These are phyloP conservation scores for Gambelia wislizenii DNA, from an alignment of 2,797 vertebrate species.

Conservation along the genomic window DNA sequence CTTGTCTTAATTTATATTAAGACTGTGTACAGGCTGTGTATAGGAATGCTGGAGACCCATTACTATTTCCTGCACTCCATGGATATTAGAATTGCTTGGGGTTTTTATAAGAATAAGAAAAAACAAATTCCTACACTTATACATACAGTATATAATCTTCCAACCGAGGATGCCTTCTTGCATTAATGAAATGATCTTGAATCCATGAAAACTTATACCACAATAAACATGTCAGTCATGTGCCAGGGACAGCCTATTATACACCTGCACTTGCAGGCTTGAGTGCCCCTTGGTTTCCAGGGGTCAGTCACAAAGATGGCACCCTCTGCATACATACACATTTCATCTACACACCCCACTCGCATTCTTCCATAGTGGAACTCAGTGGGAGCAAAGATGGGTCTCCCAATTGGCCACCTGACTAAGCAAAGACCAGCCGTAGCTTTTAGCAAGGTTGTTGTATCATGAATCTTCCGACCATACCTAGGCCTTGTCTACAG, in stretches of 20 bases:
- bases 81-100: not conserved
- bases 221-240: not conserved
- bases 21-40: not conserved
- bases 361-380: not conserved
- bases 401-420: not conserved
- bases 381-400: not conserved
- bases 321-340: not conserved
- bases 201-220: not conserved
- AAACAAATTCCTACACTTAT: not conserved
- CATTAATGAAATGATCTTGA: not conserved
- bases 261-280: not conserved
- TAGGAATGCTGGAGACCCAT: not conserved
- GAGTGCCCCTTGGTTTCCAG: not conserved
- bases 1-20: not conserved
- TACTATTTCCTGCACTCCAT: not conserved
- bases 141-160: not conserved
- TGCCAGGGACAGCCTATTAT: not conserved
- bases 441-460: not conserved
- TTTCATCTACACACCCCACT: not conserved
- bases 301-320: not conserved
- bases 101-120: not conserved
- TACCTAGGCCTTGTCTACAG: no score
- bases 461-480: not conserved
- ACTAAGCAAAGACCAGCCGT: no score
- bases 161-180: not conserved